Percentiles rank a stretch among this genome's conserved stretches.
Conservation (phyloP, 2,797 vertebrate genomes). For the Typhlichthys subterraneus region DNA sequence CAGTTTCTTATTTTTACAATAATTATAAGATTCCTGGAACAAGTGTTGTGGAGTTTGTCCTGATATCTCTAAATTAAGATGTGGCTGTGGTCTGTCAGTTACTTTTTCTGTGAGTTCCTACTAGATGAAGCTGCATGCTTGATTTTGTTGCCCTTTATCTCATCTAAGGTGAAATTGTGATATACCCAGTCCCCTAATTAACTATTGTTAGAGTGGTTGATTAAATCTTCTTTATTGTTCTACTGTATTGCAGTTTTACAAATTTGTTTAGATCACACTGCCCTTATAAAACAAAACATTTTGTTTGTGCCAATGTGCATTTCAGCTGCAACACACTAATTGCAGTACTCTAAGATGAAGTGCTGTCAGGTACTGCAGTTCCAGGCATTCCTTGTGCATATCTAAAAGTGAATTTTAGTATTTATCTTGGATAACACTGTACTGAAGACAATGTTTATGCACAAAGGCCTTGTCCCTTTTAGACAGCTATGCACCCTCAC, state of each 20-base stretch:
- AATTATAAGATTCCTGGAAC: conserved; percentile 66
- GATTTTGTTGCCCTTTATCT: conserved; percentile 38
- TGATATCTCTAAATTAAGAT: conserved; percentile 63
- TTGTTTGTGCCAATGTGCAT: conserved; percentile 73
- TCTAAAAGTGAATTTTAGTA: conserved; percentile 45
- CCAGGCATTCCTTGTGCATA: conserved; percentile 64
- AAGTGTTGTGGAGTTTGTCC: conserved; percentile 59
- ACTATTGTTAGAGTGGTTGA: conserved; percentile 54
- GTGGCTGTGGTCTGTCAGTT: conserved; percentile 57
- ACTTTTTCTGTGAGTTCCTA: conserved; percentile 55
- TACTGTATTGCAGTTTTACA: conserved; percentile 60
- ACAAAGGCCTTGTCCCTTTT: conserved; percentile 67
- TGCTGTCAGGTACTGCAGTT: conserved; percentile 43
- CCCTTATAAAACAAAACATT: conserved; percentile 47
- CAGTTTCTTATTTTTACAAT: conserved; percentile 67
- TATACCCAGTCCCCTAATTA: conserved; percentile 50
- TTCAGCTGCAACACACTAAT: conserved; percentile 61
- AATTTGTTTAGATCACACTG: conserved; percentile 67
- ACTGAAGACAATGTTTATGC: conserved; percentile 65
- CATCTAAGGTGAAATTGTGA: conserved; percentile 38
- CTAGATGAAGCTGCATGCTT: conserved; percentile 73
- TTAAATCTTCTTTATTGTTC: conserved; percentile 54
- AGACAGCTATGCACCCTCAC: conserved; percentile 71
- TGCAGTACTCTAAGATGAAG: conserved; percentile 43
- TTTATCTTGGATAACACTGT: conserved; percentile 65